Evolutionary conservation across 2,797 vertebrate species (phyloP).

Genomic region (Apogon talboti): DNA sequence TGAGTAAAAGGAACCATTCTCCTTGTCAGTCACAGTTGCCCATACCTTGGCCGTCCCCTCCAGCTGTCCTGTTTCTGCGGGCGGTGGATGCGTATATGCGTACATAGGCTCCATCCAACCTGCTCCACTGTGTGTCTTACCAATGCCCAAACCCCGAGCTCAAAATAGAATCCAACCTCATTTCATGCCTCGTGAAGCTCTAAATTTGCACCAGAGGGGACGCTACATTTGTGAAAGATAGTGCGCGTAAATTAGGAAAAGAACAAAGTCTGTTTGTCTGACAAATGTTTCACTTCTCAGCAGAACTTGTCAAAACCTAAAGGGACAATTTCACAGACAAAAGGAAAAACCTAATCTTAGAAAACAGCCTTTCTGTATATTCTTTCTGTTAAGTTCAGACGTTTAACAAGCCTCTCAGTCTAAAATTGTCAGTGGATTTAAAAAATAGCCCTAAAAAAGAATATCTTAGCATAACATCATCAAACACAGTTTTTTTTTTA

Average conservation of each 20-base stretch:
- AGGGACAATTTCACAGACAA: conserved; percentile 32
- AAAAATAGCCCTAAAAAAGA: not conserved
- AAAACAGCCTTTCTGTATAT: not conserved
- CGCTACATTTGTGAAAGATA: conserved; percentile 59
- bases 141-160: conserved; percentile 52
- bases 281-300: conserved; percentile 49
- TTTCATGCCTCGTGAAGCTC: conserved; percentile 74
- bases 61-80: conserved; percentile 50
- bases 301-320: conserved; percentile 40
- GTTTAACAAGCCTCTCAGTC: conserved; percentile 26
- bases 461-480: too few relatives aligned
- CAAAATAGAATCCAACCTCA: conserved; percentile 75
- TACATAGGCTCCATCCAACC: conserved; percentile 36
- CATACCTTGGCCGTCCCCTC: conserved; percentile 37
- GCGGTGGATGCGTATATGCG: conserved; percentile 18
- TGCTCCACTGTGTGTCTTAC: conserved; percentile 45
- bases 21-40: conserved; percentile 6
- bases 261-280: conserved; percentile 63
- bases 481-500: too few relatives aligned
- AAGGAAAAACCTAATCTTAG: conserved; percentile 1
- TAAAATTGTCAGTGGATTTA: not conserved
- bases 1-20: conserved; percentile 44
- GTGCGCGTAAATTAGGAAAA: conserved; percentile 55
- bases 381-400: not conserved
- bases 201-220: conserved; percentile 71